These are phyloP conservation scores for Halictus rubicundus DNA, from an alignment of 1,140 invertebrate species.

Conservation along the genomic window DNA sequence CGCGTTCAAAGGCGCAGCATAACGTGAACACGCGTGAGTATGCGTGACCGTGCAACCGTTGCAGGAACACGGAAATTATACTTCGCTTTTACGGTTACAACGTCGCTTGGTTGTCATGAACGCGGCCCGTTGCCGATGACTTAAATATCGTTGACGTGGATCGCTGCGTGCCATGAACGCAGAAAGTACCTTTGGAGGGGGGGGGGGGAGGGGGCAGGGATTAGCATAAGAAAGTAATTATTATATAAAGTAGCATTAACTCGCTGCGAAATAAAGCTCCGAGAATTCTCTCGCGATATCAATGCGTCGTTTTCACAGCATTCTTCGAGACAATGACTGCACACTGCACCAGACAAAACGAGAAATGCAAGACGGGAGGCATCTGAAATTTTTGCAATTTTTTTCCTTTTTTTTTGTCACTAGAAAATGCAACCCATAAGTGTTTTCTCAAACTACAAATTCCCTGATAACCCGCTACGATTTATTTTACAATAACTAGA, in stretches of 20 bases:
- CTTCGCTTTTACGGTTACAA: constrained; percentile 15
- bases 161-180: neutral
- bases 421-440: too few species aligned
- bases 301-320: neutral
- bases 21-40: constrained; percentile 30
- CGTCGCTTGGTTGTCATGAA: neutral
- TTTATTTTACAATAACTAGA: too few species aligned
- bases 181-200: neutral
- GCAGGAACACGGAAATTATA: constrained; percentile 47
- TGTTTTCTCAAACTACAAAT: too few species aligned
- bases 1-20: neutral
- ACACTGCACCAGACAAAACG: too few species aligned
- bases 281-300: neutral
- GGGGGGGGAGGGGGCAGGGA: too few species aligned
- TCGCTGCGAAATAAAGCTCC: neutral
- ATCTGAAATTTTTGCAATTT: too few species aligned
- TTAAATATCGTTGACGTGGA: constrained; percentile 29
- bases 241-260: constrained; percentile 18
- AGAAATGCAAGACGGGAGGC: too few species aligned
- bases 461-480: too few species aligned
- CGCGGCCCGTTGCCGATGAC: neutral
- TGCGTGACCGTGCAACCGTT: constrained; percentile 32
- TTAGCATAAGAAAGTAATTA: constrained; percentile 28
- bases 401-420: too few species aligned
- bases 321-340: neutral